Evolutionary conservation across 2,113 vertebrate genomes (phyloP), one percentile per base, ranked within the genome.

Genomic region (Tringa solitaria): DNA sequence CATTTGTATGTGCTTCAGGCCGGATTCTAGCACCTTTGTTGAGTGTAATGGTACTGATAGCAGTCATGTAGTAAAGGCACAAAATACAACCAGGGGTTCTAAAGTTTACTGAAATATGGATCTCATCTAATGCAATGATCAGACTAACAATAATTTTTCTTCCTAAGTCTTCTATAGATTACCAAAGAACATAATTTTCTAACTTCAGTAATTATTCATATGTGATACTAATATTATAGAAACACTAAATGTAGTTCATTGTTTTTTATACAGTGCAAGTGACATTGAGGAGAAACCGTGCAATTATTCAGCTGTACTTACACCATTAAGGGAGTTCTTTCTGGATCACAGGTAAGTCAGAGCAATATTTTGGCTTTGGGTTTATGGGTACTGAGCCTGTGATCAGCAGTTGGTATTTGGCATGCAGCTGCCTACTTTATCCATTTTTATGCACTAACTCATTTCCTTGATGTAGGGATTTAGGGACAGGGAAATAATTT

Each of bases 381-480:
- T 61, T 88, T 94, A 85, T 90, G 61, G 56, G 51, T 92, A 81
- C 17, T 59, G 76, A 92, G 64, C 74, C 84, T 95, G 79, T 87
- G 92, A 76, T 87, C 65, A 91, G 90, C 91, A 92, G 89, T 87
- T 90, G 88, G 82, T 87, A 64, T 95, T 90, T 95, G 91, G 75
- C 86, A 86, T 64, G 64, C 89, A 95, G 68, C 70, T 93, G 68
- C 79, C 87, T 67, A 17, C 61, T 96, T 87, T 87, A 95, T 96
- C 92, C 80, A 45, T 87, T 96, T 95, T 95, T 92, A 79, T 78
- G 76, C 48, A 76, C 63, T 87, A 88, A 95, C 30, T 96, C 51
- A 97, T 97, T 97, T 97, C 79, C 93, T 95, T 96, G 94, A 96
- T 96, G 93, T 87, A 92, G 80, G 90, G 96, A 95, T 97, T 97